Conservation (phyloP, 2,888 invertebrate species). For the Drosophila yooni region DNA sequence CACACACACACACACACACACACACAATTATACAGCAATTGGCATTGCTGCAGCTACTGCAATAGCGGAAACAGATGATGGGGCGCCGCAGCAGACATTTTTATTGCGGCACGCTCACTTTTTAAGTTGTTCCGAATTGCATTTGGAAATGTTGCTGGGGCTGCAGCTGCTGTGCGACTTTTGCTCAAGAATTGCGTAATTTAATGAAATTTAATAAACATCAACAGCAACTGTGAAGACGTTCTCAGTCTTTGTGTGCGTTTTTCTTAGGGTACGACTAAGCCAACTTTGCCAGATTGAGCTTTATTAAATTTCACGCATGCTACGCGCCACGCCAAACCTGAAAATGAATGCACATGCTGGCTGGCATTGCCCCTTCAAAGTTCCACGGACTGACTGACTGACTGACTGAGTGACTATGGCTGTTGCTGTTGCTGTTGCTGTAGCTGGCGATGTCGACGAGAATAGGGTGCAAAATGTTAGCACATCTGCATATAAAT, state of each 20-base stretch:
- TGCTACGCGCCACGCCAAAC: conserved; percentile 66
- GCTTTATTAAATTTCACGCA: conserved; percentile 80
- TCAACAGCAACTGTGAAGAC: conserved; percentile 68
- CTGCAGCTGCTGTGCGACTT: conserved; percentile 30
- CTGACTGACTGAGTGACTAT: conserved; percentile 14
- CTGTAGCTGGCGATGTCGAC: conserved; percentile 34
- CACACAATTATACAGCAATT: conserved; percentile 35
- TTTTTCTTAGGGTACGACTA: conserved; percentile 7
- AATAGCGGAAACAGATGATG: conserved; percentile 65
- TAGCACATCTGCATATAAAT: conserved; percentile 82
- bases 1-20: conserved; percentile 13
- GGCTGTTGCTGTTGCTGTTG: conserved; percentile 23
- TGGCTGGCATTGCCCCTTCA: conserved; percentile 8
- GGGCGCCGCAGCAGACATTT: conserved; percentile 71
- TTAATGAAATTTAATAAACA: conserved; percentile 80
- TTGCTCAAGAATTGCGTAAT: conserved; percentile 77
- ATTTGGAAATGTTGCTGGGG: conserved; percentile 71
- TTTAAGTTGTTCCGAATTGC: conserved; percentile 82
- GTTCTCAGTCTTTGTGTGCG: conserved; percentile 32
- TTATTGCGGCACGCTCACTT: conserved; percentile 79
- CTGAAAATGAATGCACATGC: conserved; percentile 75
- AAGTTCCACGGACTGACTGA: neutral
- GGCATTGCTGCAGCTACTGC: conserved; percentile 27
- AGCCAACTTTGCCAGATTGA: conserved; percentile 54
- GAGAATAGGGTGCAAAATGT: conserved; percentile 80